Percentiles rank a stretch among this genome's conserved stretches.
Evolutionary conservation across 2,888 invertebrate species (phyloP).

Genomic region (Tenodera sinensis): DNA sequence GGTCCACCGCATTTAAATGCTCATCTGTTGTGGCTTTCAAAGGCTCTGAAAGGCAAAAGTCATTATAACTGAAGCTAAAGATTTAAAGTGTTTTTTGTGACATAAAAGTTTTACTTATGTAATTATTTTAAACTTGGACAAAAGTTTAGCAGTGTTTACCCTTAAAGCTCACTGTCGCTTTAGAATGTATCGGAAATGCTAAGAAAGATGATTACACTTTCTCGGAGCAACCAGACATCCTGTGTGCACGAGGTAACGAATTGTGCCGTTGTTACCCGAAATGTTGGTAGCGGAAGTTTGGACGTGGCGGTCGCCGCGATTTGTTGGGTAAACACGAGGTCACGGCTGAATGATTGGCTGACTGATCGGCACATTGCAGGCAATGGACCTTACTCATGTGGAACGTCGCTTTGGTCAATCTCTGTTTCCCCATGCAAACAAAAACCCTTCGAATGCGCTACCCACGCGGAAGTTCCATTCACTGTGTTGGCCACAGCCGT

Average conservation of each 20-base stretch:
- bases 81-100: too few species aligned
- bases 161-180: too few species aligned
- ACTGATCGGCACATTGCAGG: not conserved
- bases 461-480: not conserved
- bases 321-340: conserved; percentile 14
- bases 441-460: not conserved
- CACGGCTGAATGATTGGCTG: not conserved
- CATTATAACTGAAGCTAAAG: too few species aligned
- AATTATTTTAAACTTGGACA: too few species aligned
- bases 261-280: not conserved
- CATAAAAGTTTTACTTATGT: too few species aligned
- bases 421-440: not conserved
- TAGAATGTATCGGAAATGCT: too few species aligned
- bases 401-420: not conserved
- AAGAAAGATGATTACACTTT: too few species aligned
- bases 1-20: too few species aligned
- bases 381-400: not conserved
- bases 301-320: not conserved
- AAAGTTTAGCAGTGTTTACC: too few species aligned
- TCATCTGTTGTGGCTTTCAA: too few species aligned
- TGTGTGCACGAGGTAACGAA: not conserved
- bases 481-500: not conserved
- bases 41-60: too few species aligned
- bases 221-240: too few species aligned
- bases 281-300: not conserved